phyloP scores from a whole-genome alignment of 2,888 invertebrate genomes.

The Heliconius hortense region DNA sequence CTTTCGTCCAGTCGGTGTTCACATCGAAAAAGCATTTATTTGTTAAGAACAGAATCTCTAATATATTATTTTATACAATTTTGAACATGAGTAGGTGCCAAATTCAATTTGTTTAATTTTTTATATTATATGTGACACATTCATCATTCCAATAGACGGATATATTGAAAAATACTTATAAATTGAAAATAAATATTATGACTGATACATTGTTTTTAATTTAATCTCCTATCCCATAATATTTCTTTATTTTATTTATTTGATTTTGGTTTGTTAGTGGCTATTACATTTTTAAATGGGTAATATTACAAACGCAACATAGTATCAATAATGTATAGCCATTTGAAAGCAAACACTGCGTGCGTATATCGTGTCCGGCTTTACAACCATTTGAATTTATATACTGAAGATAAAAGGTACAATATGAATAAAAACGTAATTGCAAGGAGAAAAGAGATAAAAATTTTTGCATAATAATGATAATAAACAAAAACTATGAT shows the following conservation, averaged over 20 bases:
- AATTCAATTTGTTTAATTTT: conserved; percentile 59
- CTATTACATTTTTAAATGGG: too few species aligned
- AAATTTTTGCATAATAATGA: too few species aligned
- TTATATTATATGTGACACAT: conserved; percentile 50
- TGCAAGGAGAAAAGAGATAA: too few species aligned
- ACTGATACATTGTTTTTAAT: conserved; percentile 64
- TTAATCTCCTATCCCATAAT: conserved; percentile 7
- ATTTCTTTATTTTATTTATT: not conserved
- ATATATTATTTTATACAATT: conserved; percentile 56
- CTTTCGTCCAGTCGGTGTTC: conserved; percentile 62
- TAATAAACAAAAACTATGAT: too few species aligned
- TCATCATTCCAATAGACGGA: conserved; percentile 74
- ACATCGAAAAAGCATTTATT: conserved; percentile 69
- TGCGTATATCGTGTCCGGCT: too few species aligned
- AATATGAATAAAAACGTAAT: too few species aligned
- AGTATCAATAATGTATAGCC: too few species aligned
- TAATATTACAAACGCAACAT: too few species aligned
- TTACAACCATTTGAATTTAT: too few species aligned
- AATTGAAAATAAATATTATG: conserved; percentile 71
- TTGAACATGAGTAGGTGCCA: conserved; percentile 60
- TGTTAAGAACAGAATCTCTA: conserved; percentile 69
- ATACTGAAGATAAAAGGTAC: too few species aligned
- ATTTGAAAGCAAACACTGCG: too few species aligned
- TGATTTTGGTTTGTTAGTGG: too few species aligned
- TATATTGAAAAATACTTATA: conserved; percentile 53